phyloP scores from a whole-genome alignment of 2,888 invertebrate species.

The Heliconius cydno region DNA sequence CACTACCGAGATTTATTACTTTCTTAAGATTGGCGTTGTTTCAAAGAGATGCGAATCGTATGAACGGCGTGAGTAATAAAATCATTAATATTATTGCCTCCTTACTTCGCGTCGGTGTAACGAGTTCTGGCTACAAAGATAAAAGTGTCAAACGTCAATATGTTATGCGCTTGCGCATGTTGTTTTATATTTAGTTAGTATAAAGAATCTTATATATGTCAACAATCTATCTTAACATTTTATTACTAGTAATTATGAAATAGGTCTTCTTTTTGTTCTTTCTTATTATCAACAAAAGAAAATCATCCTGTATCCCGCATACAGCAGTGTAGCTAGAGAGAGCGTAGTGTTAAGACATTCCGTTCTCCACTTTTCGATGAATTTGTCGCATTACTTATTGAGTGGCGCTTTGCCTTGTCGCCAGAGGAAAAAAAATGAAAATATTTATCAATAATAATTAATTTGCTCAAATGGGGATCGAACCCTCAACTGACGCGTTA shows the following conservation, averaged over 20 bases:
- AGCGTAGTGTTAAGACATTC: too few species aligned
- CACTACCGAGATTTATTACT: slow-evolving; percentile 70
- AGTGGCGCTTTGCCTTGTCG: not conserved
- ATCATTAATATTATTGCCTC: slow-evolving; percentile 44
- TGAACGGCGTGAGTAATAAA: slow-evolving; percentile 44
- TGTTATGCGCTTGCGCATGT: slow-evolving; percentile 19
- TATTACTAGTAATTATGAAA: too few species aligned
- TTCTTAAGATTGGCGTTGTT: slow-evolving; percentile 59
- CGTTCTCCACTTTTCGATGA: too few species aligned
- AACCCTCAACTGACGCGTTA: not conserved
- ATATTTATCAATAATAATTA: not conserved
- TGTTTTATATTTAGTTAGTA: not conserved
- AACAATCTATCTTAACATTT: too few species aligned
- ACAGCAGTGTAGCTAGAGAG: too few species aligned
- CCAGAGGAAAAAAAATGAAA: not conserved
- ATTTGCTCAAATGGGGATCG: not conserved
- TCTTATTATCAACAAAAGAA: too few species aligned
- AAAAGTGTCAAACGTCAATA: slow-evolving; percentile 41
- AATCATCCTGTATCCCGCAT: too few species aligned
- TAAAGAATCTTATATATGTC: not conserved
- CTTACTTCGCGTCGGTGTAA: slow-evolving; percentile 42
- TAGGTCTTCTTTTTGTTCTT: too few species aligned
- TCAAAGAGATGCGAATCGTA: slow-evolving; percentile 52
- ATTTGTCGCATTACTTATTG: too few species aligned
- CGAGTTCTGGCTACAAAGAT: slow-evolving; percentile 43